Evolutionary conservation across 2,888 invertebrate genomes (phyloP).

Genomic region (Rotaria sp.): DNA sequence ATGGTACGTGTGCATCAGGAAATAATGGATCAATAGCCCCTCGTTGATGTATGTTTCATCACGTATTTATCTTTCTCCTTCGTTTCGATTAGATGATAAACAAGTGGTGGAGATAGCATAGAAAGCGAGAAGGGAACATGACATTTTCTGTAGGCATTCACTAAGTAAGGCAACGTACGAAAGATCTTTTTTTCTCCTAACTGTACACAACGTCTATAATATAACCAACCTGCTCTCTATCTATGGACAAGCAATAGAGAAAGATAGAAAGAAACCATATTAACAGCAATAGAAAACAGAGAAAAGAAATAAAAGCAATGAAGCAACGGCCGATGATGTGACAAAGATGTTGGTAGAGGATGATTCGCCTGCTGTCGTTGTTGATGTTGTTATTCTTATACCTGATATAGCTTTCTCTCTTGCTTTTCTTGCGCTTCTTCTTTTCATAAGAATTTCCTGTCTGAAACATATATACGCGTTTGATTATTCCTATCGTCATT

Average conservation of each 20-base stretch:
- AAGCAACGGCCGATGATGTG: not conserved
- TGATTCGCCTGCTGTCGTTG: not conserved
- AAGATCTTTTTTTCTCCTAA: not conserved
- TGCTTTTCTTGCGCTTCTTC: not conserved
- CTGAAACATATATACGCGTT: not conserved
- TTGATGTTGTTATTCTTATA: not conserved
- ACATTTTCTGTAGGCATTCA: constrained; percentile 3
- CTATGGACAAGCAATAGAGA: not conserved
- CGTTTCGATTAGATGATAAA: not conserved
- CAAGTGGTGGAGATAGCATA: not conserved
- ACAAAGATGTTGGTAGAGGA: constrained; percentile 2
- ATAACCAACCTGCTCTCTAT: not conserved
- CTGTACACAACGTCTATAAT: not conserved
- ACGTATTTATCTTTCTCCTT: not conserved
- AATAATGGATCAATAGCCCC: not conserved
- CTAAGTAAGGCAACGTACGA: not conserved
- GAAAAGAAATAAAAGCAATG: not conserved
- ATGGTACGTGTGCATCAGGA: not conserved
- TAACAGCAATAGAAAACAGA: not conserved
- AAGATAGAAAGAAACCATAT: not conserved
- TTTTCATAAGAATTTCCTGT: not conserved
- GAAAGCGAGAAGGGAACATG: not conserved
- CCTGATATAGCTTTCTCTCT: constrained; percentile 25
- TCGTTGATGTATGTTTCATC: not conserved
- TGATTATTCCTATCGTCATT: not conserved